Conservation (phyloP, 2,888 invertebrate genomes). For the Watsonalla cultraria region DNA sequence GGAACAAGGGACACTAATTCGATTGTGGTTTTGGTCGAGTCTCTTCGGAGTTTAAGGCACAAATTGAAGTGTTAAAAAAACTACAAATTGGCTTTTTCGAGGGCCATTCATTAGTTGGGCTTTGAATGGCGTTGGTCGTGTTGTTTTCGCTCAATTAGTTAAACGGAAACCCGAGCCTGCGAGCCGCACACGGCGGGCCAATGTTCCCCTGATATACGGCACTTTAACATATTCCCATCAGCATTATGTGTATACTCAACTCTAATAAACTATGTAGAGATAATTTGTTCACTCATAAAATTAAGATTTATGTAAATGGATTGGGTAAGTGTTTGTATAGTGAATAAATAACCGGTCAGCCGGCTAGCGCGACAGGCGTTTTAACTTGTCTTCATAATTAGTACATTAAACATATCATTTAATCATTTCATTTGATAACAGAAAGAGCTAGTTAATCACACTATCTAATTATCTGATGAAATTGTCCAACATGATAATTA, state of each 20-base stretch:
- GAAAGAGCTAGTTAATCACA: too few species aligned
- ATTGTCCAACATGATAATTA: too few species aligned
- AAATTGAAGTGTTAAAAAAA: slow-evolving; percentile 78
- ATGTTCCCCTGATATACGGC: slow-evolving; percentile 21
- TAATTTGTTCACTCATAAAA: slow-evolving; percentile 22
- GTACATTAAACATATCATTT: not conserved
- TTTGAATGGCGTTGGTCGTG: slow-evolving; percentile 69
- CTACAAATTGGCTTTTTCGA: slow-evolving; percentile 75
- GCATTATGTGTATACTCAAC: slow-evolving; percentile 23
- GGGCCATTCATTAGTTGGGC: slow-evolving; percentile 73
- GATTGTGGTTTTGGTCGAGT: slow-evolving; percentile 76
- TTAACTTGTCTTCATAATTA: not conserved
- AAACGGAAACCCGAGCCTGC: slow-evolving; percentile 64
- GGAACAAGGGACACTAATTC: slow-evolving; percentile 79
- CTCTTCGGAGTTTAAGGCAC: slow-evolving; percentile 76
- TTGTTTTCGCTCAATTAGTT: slow-evolving; percentile 78
- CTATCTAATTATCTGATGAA: not conserved
- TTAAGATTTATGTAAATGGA: slow-evolving; percentile 16
- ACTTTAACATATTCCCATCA: slow-evolving; percentile 23
- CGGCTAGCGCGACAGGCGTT: not conserved
- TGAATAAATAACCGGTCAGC: slow-evolving; percentile 4
- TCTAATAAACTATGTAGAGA: slow-evolving; percentile 14
- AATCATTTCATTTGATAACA: not conserved
- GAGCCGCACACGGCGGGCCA: slow-evolving; percentile 43
- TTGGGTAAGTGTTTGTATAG: slow-evolving; percentile 5